phyloP scores from a whole-genome alignment of 1,140 invertebrate genomes.

The Batillaria attramentaria region DNA sequence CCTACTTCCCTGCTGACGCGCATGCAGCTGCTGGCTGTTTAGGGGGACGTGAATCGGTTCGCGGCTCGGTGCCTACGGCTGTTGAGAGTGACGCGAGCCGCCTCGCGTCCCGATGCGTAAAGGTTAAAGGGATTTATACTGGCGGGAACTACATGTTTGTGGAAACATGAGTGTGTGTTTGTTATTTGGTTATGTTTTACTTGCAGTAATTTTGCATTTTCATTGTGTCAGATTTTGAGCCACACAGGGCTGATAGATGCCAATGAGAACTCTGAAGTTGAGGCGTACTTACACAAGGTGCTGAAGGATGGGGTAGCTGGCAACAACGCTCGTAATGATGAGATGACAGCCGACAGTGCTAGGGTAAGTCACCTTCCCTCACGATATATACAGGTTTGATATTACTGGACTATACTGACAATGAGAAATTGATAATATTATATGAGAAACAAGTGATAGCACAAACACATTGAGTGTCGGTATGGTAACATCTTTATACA shows the following conservation, averaged over 20 bases:
- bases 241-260: constrained; percentile 86
- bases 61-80: no score
- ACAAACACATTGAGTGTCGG: neutral
- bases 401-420: no score
- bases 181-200: no score
- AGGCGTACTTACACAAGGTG: constrained; percentile 84
- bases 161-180: neutral
- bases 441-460: neutral
- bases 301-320: constrained; percentile 70
- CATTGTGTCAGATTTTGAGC: constrained; percentile 76
- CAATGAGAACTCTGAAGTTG: constrained; percentile 85
- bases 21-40: no score
- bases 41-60: no score
- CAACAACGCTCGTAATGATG: constrained; percentile 52
- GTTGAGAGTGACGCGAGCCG: no score
- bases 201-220: no score
- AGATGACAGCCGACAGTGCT: constrained; percentile 39
- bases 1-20: no score
- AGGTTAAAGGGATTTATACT: no score
- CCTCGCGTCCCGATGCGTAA: no score
- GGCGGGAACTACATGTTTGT: no score
- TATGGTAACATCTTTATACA: neutral
- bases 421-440: neutral
- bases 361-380: neutral
- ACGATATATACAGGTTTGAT: no score